These are phyloP conservation scores for Choreutis nemorana DNA, from an alignment of 2,888 invertebrate species.

Conservation along the genomic window DNA sequence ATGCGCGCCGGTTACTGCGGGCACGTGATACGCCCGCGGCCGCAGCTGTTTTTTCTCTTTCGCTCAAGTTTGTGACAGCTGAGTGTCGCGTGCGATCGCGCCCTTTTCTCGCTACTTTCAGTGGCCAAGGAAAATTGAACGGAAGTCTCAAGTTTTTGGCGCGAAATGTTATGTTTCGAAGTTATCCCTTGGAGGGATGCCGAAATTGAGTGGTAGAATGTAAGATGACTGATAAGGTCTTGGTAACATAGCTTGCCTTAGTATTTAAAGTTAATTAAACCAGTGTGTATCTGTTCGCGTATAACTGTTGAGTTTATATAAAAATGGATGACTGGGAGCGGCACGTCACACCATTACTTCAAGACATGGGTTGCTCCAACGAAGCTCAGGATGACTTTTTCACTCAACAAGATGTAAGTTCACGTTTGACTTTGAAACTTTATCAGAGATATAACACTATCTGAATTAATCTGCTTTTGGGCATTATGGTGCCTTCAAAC, in stretches of 20 bases:
- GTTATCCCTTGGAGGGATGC: constrained; percentile 18
- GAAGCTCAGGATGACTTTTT: constrained; percentile 66
- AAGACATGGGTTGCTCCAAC: constrained; percentile 64
- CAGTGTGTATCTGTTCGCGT: constrained; percentile 37
- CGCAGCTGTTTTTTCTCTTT: constrained; percentile 54
- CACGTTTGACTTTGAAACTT: neutral
- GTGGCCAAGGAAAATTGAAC: constrained; percentile 30
- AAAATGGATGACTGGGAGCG: constrained; percentile 69
- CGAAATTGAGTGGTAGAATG: constrained; percentile 28
- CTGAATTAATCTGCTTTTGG: too few species aligned
- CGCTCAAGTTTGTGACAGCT: constrained; percentile 49
- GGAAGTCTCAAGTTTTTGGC: constrained; percentile 49
- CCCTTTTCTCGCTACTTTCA: constrained; percentile 50
- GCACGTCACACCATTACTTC: constrained; percentile 65
- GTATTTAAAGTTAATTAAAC: constrained; percentile 17
- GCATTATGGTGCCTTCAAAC: too few species aligned
- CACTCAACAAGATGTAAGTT: constrained; percentile 67
- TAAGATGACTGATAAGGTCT: constrained; percentile 30
- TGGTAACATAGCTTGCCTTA: constrained; percentile 32
- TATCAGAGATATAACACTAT: neutral
- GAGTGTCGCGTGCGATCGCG: constrained; percentile 51
- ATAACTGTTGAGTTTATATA: constrained; percentile 22
- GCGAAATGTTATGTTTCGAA: constrained; percentile 39
- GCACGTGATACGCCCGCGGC: constrained; percentile 57
- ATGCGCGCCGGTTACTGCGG: constrained; percentile 58